Evolutionary conservation across 92 coral and sea anemone species (phyloP).

Genomic region (Zoanthus solanderi): DNA sequence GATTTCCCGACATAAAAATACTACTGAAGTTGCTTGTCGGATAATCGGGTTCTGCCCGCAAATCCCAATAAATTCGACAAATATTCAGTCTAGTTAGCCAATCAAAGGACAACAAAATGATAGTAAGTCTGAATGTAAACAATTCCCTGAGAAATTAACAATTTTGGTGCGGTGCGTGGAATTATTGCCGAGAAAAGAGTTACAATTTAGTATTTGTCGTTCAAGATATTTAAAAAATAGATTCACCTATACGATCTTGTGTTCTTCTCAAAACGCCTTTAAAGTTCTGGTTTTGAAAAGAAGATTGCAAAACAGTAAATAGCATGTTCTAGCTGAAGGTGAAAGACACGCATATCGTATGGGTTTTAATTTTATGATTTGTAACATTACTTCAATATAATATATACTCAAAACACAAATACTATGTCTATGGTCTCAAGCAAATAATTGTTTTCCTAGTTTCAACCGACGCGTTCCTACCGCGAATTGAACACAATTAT

Average conservation of each 20-base stretch:
- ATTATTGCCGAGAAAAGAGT: not conserved
- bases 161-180: not conserved
- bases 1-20: slow-evolving; percentile 74
- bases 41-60: slow-evolving; percentile 82
- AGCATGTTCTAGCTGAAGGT: not conserved
- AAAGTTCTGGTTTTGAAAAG: not conserved
- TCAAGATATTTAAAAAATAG: not conserved
- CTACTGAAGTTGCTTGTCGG: slow-evolving; percentile 78
- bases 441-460: not conserved
- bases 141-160: slow-evolving; percentile 24
- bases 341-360: too few species aligned
- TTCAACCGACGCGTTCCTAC: not conserved
- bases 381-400: too few species aligned
- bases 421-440: too few species aligned
- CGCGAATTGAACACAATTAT: not conserved
- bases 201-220: not conserved
- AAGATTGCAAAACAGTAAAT: not conserved
- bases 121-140: slow-evolving; percentile 22
- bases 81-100: slow-evolving; percentile 53
- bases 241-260: not conserved
- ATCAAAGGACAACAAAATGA: slow-evolving; percentile 17
- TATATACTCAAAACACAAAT: too few species aligned
- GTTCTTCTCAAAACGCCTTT: not conserved
- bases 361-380: too few species aligned
- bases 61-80: slow-evolving; percentile 67